Evolutionary conservation across 64 coral and sea anemone genomes (phyloP), one percentile per base, ranked within the genome.

Genomic region (Hydrozoanthus tunicans): DNA sequence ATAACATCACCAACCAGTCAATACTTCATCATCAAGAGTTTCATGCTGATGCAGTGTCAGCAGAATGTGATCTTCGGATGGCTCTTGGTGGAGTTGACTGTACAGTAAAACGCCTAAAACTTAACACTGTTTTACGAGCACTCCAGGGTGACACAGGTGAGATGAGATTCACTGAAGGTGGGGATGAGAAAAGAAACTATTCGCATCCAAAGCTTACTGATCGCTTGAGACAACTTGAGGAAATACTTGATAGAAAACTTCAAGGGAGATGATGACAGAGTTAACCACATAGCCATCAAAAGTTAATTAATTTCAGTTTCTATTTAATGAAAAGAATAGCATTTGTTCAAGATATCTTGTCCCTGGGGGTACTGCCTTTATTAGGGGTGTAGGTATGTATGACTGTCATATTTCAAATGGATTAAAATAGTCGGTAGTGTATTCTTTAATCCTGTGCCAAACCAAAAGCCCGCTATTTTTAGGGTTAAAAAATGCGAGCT

Each of bases 181-280:
- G 96, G 60, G 83, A 98, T 91, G 86, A 89, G 68, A 63, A 91
- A 5, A 91, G 86, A 70, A 81, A 82, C 64, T 93, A 82, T 58
- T 86, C 89, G 3, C 96, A 98, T 82, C 96, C 96, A 80, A 88
- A 89, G 77, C 73, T 98, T 24, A 95, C 93, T 75, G 94, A 95
- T 25, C 93, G 93, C 77, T 75, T 95, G 61, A 58, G 84, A 53
- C 84, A 6, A 13, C 84, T 88, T 73, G 84, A 88, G 56, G 68
- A 88, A 61, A 88, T 88, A 75, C 13, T 70, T 59, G 59, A 73
- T 25, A 88, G 51, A 59, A 74, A 75, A 74, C 23, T 88, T 20
- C 54, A 88, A 20, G 56, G 12, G 5, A 88, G 10, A 59, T 13
- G 43, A 58, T 43, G 54, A 13, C 15, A 1, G 11, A 7, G 9